Conservation (phyloP, 2,888 invertebrate genomes). For the Nemotelus pantherinus region DNA sequence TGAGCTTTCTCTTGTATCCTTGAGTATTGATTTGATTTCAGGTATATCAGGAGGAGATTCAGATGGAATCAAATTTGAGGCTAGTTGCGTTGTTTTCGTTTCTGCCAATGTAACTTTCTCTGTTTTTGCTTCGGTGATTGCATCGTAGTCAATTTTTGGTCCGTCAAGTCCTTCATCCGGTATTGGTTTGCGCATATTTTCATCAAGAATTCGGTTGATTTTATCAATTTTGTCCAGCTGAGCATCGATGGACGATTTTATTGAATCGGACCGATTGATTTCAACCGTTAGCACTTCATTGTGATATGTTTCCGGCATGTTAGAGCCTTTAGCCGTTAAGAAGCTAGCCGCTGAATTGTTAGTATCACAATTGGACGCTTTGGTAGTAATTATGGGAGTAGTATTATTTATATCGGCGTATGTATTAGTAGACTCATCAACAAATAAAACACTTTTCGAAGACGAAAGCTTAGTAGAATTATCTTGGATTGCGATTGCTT, state of each 20-base stretch:
- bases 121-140: slow-evolving; percentile 24
- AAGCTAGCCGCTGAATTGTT: slow-evolving; percentile 20
- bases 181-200: slow-evolving; percentile 58
- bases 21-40: slow-evolving; percentile 36
- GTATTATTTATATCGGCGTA: slow-evolving; percentile 59
- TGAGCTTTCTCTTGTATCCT: slow-evolving; percentile 6
- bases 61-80: neutral
- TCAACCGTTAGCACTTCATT: slow-evolving; percentile 55
- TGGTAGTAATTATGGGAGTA: neutral
- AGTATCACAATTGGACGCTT: slow-evolving; percentile 35
- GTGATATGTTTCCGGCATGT: neutral
- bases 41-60: neutral
- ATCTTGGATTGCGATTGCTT: slow-evolving; percentile 17
- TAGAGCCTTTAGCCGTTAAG: neutral
- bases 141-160: slow-evolving; percentile 30
- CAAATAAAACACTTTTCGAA: slow-evolving; percentile 39
- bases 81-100: neutral
- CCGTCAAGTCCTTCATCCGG: slow-evolving; percentile 8
- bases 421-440: slow-evolving; percentile 50
- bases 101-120: neutral
- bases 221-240: slow-evolving; percentile 63
- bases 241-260: slow-evolving; percentile 61
- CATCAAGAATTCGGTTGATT: slow-evolving; percentile 61
- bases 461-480: slow-evolving; percentile 4
- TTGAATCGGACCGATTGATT: slow-evolving; percentile 55